Conservation (phyloP, 2,888 invertebrate species). For the Archips crataeganus region DNA sequence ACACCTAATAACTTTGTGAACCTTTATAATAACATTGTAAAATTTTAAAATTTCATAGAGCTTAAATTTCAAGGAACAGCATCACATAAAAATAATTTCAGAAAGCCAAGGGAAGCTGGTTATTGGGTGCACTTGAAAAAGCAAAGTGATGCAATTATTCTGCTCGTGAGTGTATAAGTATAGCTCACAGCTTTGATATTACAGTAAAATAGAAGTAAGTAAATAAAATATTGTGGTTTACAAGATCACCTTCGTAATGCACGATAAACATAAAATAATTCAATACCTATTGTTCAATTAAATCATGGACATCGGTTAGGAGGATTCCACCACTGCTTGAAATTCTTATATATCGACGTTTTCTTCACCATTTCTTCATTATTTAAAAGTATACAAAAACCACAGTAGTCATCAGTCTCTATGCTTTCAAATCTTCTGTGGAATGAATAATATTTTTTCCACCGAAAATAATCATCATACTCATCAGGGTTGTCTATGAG, state of each 20-base stretch:
- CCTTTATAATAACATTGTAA: too few relatives aligned
- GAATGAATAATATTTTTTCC: conserved; percentile 72
- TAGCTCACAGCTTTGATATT: too few relatives aligned
- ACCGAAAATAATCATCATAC: conserved; percentile 70
- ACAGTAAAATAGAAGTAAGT: too few relatives aligned
- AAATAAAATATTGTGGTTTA: not conserved
- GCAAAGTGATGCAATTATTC: too few relatives aligned
- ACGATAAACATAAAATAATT: not conserved
- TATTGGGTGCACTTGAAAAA: too few relatives aligned
- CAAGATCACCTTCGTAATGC: not conserved
- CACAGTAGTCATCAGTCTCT: conserved; percentile 73
- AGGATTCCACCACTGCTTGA: conserved; percentile 70
- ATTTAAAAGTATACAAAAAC: conserved; percentile 68
- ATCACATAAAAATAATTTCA: too few relatives aligned
- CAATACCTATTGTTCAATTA: not conserved
- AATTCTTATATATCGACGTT: conserved; percentile 58
- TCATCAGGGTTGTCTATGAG: conserved; percentile 61
- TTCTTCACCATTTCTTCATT: conserved; percentile 57
- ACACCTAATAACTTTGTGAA: too few relatives aligned
- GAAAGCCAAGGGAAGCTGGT: too few relatives aligned
- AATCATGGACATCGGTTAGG: conserved; percentile 39
- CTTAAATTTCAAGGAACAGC: too few relatives aligned
- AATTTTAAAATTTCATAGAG: too few relatives aligned
- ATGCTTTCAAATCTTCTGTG: conserved; percentile 55
- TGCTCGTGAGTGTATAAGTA: too few relatives aligned